Evolutionary conservation across 2,113 vertebrate genomes (phyloP), one percentile per base, ranked within the genome.

Genomic region (Mustelus asterias): DNA sequence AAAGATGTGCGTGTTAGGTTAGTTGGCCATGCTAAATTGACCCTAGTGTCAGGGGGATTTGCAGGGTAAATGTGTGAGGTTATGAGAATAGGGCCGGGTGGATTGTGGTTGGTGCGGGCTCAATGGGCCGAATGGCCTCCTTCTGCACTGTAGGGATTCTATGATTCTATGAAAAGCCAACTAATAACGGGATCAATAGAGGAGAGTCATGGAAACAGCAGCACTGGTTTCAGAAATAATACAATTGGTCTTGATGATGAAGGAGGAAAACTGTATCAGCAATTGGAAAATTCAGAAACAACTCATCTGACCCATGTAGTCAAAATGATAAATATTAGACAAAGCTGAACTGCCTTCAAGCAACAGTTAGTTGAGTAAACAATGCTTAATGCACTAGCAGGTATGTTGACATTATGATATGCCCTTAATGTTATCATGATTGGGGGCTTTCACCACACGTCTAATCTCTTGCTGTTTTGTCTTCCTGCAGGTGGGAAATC

Each of bases 401-500:
- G 1, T 94, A 10, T 69, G 37, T 69, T 70, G 20, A 94, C 18
- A 11, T 41, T 26, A 94, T 76, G 37, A 95, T 8, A 3, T 44
- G 69, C 44, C 29, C 24, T 72, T 33, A n/a, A 22, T 93, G 33
- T 93, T 72, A 33, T 29, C 44, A 26, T 72, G 69, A 8, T 26
- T 48, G 13, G 26, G 8, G 22, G 69, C 26, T 72, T 26, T 44
- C 22, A 72, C 48, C 26, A 54, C 26, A 5, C 13, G 29, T 72
- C 41, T 48, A 33, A 72, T 54, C 5, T 13, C 94, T 76, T 26
- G 10, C 5, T 95, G 10, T 33, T 96, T 96, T 96, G 2, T 96
- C 33, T 96, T 95, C 72, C 13, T 85, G 60, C 96, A 99, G 99
- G 97, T 99, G 99, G 99, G 98, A 99, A 96, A 97, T 98, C 95